A percentile compares a stretch with the other conserved stretches of the same genome.
Evolutionary conservation across 53 echinoderm and acorn worm species (phyloP).

Genomic region (Holothuria leucospilota): DNA sequence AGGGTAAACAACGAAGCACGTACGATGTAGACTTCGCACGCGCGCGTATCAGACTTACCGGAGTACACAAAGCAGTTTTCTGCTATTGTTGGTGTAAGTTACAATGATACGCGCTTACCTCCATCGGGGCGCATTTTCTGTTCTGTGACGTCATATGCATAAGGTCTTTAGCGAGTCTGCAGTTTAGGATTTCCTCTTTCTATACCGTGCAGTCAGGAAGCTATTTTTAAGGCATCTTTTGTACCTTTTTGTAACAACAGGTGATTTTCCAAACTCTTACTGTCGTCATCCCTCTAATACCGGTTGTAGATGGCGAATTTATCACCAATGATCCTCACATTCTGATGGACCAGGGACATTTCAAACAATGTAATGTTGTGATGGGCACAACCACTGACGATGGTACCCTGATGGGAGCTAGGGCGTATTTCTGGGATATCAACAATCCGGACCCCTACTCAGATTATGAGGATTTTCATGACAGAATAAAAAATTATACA

Average conservation of each 20-base stretch:
- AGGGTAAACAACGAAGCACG: no score
- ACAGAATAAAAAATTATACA: constrained; percentile 15
- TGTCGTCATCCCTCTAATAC: constrained; percentile 66
- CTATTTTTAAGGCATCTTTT: no score
- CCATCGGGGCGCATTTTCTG: no score
- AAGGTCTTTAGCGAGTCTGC: no score
- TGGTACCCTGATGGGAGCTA: constrained; percentile 61
- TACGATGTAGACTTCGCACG: no score
- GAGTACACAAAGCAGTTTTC: no score
- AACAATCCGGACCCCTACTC: constrained; percentile 33
- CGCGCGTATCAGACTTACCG: no score
- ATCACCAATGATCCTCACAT: constrained; percentile 44
- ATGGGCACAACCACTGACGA: constrained; percentile 64
- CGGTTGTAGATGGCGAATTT: constrained; percentile 63
- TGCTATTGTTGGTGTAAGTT: no score
- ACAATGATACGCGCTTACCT: no score
- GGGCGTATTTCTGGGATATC: constrained; percentile 47
- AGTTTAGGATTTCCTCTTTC: no score
- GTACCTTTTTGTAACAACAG: constrained; percentile 40
- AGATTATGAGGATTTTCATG: constrained; percentile 24
- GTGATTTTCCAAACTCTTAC: constrained; percentile 28
- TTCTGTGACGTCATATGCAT: no score
- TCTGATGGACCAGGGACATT: constrained; percentile 49
- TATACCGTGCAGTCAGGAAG: no score
- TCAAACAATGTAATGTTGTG: constrained; percentile 65